Percentiles rank a stretch among this genome's conserved stretches.
phyloP scores from a whole-genome alignment of 2,113 vertebrate species.

The Sinocyclocheilus maitianheensis region DNA sequence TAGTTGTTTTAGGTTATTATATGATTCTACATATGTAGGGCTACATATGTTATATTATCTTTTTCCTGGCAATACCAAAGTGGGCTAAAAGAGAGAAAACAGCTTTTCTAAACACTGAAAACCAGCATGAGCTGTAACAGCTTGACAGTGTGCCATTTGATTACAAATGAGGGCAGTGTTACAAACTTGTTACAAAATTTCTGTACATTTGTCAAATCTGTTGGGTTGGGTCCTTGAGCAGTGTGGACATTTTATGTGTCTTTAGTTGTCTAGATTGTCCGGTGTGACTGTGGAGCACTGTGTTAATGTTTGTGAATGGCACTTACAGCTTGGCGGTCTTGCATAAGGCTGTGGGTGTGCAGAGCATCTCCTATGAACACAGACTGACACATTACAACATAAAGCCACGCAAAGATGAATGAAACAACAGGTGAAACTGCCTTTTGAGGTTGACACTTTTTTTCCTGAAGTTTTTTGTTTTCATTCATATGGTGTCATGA shows the following conservation, averaged over 20 bases:
- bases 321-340: conserved; percentile 98
- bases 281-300: conserved; percentile 15
- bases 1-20: neutral
- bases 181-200: neutral
- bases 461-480: conserved; percentile 63
- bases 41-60: neutral
- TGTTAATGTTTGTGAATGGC: conserved; percentile 90
- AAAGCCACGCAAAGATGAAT: conserved; percentile 54
- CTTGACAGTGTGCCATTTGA: neutral
- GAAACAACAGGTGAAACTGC: conserved; percentile 63
- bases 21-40: neutral
- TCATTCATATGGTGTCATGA: conserved; percentile 67
- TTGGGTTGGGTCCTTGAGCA: neutral
- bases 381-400: conserved; percentile 60
- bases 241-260: neutral
- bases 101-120: neutral
- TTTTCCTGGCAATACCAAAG: neutral
- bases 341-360: conserved; percentile 98
- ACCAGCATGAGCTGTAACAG: neutral
- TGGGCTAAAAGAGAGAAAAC: neutral
- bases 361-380: conserved; percentile 81
- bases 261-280: conserved; percentile 38
- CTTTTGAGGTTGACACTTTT: conserved; percentile 68
- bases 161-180: conserved; percentile 19
- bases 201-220: neutral